Evolutionary conservation across 2,888 invertebrate genomes (phyloP), one percentile per base, ranked within the genome.

Genomic region (Nezara viridula): DNA sequence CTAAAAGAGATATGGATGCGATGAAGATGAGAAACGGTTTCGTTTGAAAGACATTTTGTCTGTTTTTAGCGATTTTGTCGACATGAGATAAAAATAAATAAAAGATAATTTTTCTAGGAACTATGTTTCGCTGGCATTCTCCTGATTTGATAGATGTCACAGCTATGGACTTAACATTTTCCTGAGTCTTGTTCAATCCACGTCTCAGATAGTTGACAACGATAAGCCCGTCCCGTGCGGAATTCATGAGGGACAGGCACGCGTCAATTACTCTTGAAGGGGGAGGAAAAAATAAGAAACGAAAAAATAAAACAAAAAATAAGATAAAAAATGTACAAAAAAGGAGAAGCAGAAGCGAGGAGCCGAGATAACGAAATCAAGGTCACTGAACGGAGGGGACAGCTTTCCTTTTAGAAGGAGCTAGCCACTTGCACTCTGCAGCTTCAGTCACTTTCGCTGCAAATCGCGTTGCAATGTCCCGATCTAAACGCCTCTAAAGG

Each of bases 211-310:
- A 81, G 37, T 16, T 81, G 81, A 81, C 81, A 81, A 81, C 44
- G 81, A 81, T 81, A 81, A 81, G 44, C 44, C 44, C 81, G 32
- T 44, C 44, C n/a, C 16, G 24, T 81, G 44, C 44, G 44, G 47
- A 81, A 81, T 81, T 81, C 81, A 81, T 81, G 81, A 81, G 81
- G 81, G 44, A 47, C 81, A 81, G 44, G 81, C 44, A 81, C 81
- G 81, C 81, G 81, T 81, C 81, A 81, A 81, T 81, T 81, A 81
- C 81, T 81, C 81, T 44, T 19, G 81, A 81, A 44, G 81, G 44
- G 44, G 44, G n/a, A n/a, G 81, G 77, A 44, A 81, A 44, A 81
- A 81, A n/a, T 81, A 44, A n/a, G 44, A 44, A 44, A 77, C 0
- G 24, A 19, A 44, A 73, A 37, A 37, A 73, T 6, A 73, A 73